These are phyloP conservation scores for human DNA, from an alignment of 2,113 vertebrate genomes.

Conservation along the genomic window DNA sequence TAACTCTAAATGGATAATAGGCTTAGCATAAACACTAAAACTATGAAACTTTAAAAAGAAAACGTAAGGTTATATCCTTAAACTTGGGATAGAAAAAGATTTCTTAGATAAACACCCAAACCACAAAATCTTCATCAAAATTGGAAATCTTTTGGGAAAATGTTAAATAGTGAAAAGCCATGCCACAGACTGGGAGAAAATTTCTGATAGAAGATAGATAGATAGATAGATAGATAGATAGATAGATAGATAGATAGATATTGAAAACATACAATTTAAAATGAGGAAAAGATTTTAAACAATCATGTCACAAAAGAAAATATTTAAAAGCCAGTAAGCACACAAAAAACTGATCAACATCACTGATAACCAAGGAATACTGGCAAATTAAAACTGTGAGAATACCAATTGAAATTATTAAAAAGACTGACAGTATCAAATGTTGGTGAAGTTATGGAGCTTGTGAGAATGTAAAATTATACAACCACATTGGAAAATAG, in stretches of 20 bases:
- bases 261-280: background rate
- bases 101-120: background rate
- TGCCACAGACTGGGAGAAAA: background rate
- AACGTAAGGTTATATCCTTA: background rate
- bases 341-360: background rate
- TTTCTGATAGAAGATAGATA: background rate
- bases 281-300: background rate
- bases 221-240: no score
- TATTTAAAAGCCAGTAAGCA: background rate
- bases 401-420: background rate
- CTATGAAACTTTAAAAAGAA: background rate
- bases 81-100: background rate
- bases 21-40: background rate
- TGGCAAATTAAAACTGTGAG: background rate
- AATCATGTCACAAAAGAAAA: background rate
- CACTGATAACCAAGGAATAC: background rate
- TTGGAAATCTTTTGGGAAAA: background rate
- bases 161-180: background rate
- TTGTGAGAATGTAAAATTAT: background rate
- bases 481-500: background rate
- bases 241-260: no score
- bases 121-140: background rate
- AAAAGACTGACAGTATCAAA: background rate
- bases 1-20: background rate
- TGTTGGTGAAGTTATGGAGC: background rate